Conservation (phyloP, 23 tunicate genomes). For the Aplidium turbinatum region DNA sequence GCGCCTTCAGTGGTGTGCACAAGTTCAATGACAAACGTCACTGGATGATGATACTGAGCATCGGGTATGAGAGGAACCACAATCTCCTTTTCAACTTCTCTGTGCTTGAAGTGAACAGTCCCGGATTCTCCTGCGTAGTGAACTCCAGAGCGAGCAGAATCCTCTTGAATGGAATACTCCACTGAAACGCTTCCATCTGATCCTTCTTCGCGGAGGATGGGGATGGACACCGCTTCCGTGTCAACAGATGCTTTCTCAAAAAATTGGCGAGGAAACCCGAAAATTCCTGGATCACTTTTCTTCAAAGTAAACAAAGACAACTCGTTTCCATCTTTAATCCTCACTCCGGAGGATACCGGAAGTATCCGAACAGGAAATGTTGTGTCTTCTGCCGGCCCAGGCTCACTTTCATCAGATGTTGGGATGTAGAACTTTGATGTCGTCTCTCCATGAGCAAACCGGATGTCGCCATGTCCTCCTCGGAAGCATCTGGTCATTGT, state of each 20-base stretch:
- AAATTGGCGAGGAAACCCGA: background rate
- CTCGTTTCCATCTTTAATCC: constrained; percentile 7
- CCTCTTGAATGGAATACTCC: constrained; percentile 67
- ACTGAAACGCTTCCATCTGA: constrained; percentile 63
- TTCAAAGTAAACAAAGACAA: background rate
- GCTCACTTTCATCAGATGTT: background rate
- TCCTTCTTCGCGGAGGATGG: constrained; percentile 53
- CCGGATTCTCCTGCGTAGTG: constrained; percentile 52
- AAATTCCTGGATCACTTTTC: constrained; percentile 24
- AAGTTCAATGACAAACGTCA: constrained; percentile 56
- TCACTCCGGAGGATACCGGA: constrained; percentile 31
- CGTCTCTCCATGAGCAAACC: constrained; percentile 7
- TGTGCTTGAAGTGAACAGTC: constrained; percentile 30
- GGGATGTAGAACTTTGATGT: constrained; percentile 14
- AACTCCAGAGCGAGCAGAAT: constrained; percentile 52
- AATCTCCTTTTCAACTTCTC: constrained; percentile 28
- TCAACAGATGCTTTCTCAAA: background rate
- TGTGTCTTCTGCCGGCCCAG: constrained; percentile 27
- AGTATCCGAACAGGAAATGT: background rate
- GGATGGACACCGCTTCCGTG: background rate
- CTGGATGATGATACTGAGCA: background rate
- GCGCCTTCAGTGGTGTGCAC: constrained; percentile 61
- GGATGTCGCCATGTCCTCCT: constrained; percentile 4
- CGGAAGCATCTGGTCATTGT: background rate
- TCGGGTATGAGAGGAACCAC: constrained; percentile 31